Evolutionary conservation across 2,797 vertebrate genomes (phyloP), one percentile per base, ranked within the genome.

Genomic region (Eremophila alpestris): DNA sequence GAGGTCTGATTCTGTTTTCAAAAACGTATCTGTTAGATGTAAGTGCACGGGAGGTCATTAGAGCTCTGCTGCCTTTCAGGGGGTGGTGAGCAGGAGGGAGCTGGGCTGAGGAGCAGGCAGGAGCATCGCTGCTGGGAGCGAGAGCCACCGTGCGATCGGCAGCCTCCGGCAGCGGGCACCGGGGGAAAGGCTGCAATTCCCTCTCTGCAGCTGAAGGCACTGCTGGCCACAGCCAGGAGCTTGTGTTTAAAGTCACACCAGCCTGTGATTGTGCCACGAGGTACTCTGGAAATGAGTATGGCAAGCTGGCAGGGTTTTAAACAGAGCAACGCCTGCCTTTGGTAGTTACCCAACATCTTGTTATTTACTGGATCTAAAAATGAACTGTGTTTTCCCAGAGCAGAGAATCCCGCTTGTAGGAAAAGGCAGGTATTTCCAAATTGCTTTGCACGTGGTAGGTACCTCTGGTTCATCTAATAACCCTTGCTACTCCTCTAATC

Each of bases 1-100:
- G 86, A 87, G 92, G 92, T 95, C 92, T 55, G 87, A 92, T 75
- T 80, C 86, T 55, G 81, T 83, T 95, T 92, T 87, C 68, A 58
- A 20, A 84, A 83, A 40, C 2, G 0, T 95, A 67, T 91, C 90
- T 85, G 87, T 54, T 62, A 41, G 83, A 38, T 56, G 74, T 74
- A 68, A 95, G 90, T 62, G 92, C 89, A 91, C 8, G 64, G 93
- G 94, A 94, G 96, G 93, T 92, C 87, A 83, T 30, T 38, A 38
- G 55, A 87, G 83, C 68, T 80, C 46, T 21, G 83, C 59, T 40
- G 81, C 90, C 52, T 82, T 74, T 73, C 14, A 2, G 45, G 70
- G 58, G 55, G 6, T 38, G 55, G 6, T 38, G 56, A 60, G 83
- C 83, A 43, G 77, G 71, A 73, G 80, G 76, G 64, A 94, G 83